Base-by-base conservation (phyloP, 37 sponge, comb jelly and placozoan species). In the Haliclona indistincta region DNA sequence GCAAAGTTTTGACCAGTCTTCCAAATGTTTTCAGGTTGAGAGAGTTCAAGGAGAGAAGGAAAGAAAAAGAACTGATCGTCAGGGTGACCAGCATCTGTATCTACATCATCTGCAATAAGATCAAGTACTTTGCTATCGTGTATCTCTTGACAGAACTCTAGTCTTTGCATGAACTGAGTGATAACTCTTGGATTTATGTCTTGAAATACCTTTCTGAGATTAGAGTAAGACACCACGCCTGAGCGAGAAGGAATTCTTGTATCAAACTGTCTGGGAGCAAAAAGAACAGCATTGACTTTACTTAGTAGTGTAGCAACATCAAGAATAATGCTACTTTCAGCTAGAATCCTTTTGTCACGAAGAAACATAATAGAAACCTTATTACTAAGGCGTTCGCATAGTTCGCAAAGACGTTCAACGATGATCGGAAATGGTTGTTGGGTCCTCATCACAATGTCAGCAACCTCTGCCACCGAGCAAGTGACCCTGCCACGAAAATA, bases 81-180 rank as follows among this genome's bases (percentile, higher is more conserved):
- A 4, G 19, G 26, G 45, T 20, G 36, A 3, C 37, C 33, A 11
- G 38, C 39, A 34, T 28, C 23, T 13, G 15, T 19, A 3, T 28
- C 23, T 20, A n/a, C 39, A 35, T 25, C 11, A 4, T 40, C 47
- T 64, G 37, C 44, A 26, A 38, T 64, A 8, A 62, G 40, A 34
- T 58, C 44, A 66, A 83, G 75, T 5, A 83, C 76, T 28, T 67
- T 67, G 0, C 43, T 40, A 26, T 83, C 83, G 20, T 36, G 22
- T 1, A 83, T 41, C 0, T 70, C 63, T 2, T 83, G 56, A 43
- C 83, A 83, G 28, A 75, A 74, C 32, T 83, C 83, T 19, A 83
- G 40, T 17, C 68, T 42, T 36, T 56, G 43, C 25, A 83, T 74
- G 55, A 71, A 83, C 13, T 54, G 45, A 3, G 75, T 51, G 2